phyloP scores from a whole-genome alignment of 2,888 invertebrate species.

The Pseudococcus longispinus region DNA sequence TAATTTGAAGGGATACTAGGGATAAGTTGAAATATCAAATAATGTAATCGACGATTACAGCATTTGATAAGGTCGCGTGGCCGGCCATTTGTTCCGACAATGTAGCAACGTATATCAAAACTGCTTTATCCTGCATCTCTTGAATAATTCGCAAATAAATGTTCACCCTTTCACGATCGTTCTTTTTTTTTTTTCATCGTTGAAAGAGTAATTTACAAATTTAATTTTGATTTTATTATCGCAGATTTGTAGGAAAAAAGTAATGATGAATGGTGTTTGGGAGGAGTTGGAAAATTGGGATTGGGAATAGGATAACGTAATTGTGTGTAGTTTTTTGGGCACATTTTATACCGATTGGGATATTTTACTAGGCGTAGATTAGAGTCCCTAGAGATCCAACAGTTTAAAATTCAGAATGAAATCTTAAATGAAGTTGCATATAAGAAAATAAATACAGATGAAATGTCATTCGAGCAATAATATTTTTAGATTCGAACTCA shows the following conservation, averaged over 20 bases:
- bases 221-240: constrained; percentile 33
- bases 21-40: constrained; percentile 36
- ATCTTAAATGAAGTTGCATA: too few relatives aligned
- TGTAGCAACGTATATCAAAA: constrained; percentile 35
- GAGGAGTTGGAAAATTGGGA: background rate
- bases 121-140: constrained; percentile 12
- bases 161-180: constrained; percentile 5
- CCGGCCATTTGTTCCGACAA: constrained; percentile 47
- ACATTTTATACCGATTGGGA: too few relatives aligned
- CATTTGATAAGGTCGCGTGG: constrained; percentile 47
- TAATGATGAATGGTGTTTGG: background rate
- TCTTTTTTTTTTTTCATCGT: background rate
- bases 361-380: too few relatives aligned
- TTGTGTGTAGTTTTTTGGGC: too few relatives aligned
- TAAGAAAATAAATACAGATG: too few relatives aligned
- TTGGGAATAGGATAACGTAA: too few relatives aligned
- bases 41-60: constrained; percentile 51
- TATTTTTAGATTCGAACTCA: background rate
- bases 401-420: too few relatives aligned
- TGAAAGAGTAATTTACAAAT: constrained; percentile 25
- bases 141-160: constrained; percentile 39
- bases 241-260: background rate
- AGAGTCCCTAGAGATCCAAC: too few relatives aligned
- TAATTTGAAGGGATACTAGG: constrained; percentile 49
- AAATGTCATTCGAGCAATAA: background rate